phyloP scores from a whole-genome alignment of 2,888 invertebrate genomes.

The Smittia aterrima region DNA sequence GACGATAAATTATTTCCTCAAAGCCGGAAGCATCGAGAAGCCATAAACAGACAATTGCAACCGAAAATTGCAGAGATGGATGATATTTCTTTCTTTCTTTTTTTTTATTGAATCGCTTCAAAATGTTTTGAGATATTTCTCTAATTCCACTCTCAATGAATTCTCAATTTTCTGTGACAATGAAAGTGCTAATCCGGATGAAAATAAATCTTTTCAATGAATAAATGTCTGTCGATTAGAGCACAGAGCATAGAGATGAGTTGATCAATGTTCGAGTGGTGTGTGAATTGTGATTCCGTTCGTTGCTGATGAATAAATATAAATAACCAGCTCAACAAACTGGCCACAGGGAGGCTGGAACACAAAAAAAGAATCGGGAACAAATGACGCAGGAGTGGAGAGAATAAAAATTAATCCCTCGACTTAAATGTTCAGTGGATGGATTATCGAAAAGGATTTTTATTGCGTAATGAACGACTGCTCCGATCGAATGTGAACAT shows the following conservation, averaged over 20 bases:
- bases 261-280: conserved; percentile 6
- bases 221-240: neutral
- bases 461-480: neutral
- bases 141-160: neutral
- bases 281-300: neutral
- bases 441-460: conserved; percentile 1
- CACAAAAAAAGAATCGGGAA: neutral
- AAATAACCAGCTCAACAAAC: neutral
- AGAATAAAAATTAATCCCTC: neutral
- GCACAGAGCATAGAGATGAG: neutral
- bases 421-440: conserved; percentile 1
- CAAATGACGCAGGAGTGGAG: neutral
- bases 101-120: too few species aligned
- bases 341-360: neutral
- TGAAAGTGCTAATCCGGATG: conserved; percentile 1
- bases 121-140: too few species aligned
- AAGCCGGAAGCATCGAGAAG: too few species aligned
- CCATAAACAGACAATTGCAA: too few species aligned
- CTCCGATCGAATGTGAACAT: neutral
- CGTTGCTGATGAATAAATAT: neutral
- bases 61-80: too few species aligned
- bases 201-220: neutral
- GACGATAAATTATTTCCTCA: too few species aligned
- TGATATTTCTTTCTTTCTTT: too few species aligned
- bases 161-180: neutral